Evolutionary conservation across 2,113 vertebrate species (phyloP).

Genomic region (Bufo gargarizans): DNA sequence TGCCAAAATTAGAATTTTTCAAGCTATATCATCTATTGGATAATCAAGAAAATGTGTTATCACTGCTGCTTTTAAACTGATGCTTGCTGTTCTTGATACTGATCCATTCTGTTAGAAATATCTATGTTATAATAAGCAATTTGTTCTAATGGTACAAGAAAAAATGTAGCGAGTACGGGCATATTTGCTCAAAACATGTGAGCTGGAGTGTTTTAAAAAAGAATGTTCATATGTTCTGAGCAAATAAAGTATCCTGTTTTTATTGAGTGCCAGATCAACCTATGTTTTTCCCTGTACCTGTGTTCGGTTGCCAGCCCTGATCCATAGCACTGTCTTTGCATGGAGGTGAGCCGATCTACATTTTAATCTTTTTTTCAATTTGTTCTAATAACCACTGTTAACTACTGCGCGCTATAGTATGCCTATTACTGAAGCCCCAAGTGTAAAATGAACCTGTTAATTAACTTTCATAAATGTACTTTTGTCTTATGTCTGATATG

Average conservation of each 20-base stretch:
- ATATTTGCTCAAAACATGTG: too few relatives aligned
- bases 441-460: conserved; percentile 46
- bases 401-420: conserved; percentile 31
- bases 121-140: conserved; percentile 48
- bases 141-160: conserved; percentile 24
- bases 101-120: conserved; percentile 26
- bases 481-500: conserved; percentile 23
- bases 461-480: conserved; percentile 36
- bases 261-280: too few relatives aligned
- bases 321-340: too few relatives aligned
- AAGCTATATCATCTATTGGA: neutral
- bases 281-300: too few relatives aligned
- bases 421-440: conserved; percentile 37
- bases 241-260: too few relatives aligned
- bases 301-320: too few relatives aligned
- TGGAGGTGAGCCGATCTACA: too few relatives aligned
- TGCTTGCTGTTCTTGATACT: neutral
- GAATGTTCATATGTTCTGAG: too few relatives aligned
- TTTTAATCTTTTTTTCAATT: too few relatives aligned
- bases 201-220: too few relatives aligned
- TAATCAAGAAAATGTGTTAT: neutral
- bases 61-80: neutral
- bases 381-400: conserved; percentile 33
- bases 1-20: neutral
- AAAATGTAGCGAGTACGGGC: too few relatives aligned